Percentiles rank a stretch among this genome's conserved stretches.
Evolutionary conservation across 2,113 vertebrate species (phyloP).

Genomic region (Chunga burmeisteri): DNA sequence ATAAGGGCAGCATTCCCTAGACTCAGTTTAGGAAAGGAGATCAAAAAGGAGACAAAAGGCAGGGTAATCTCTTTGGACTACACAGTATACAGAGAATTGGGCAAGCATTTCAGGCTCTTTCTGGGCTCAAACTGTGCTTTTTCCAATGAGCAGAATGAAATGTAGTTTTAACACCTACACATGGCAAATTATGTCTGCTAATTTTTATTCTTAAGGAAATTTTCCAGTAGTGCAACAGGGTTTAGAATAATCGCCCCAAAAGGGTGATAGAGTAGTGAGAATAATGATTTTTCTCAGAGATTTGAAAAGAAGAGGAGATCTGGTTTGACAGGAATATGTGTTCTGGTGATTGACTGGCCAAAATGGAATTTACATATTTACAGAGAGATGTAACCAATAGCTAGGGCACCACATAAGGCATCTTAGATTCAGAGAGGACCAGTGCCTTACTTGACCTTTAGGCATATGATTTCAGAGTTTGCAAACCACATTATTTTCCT

Average conservation of each 20-base stretch:
- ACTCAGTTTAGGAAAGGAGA: background rate
- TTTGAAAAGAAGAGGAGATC: background rate
- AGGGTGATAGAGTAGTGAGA: background rate
- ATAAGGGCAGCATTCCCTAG: background rate
- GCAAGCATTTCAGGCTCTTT: background rate
- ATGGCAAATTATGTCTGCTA: background rate
- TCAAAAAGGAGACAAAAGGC: background rate
- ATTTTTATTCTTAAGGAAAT: background rate
- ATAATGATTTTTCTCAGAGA: background rate
- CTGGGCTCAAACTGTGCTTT: background rate
- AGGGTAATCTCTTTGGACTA: background rate
- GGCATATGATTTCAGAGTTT: background rate
- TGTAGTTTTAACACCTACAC: background rate
- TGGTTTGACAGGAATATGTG: background rate
- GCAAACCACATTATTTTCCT: background rate
- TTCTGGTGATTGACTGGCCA: background rate
- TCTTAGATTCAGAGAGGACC: background rate
- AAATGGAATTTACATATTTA: background rate
- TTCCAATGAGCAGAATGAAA: background rate
- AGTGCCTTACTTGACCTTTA: background rate
- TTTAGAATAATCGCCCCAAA: background rate
- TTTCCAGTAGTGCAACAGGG: background rate
- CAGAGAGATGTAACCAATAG: background rate
- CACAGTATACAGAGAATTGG: background rate
- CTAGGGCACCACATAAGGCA: background rate